These are phyloP conservation scores for Nerophis ophidion DNA, from an alignment of 2,113 vertebrate genomes.

Conservation along the genomic window DNA sequence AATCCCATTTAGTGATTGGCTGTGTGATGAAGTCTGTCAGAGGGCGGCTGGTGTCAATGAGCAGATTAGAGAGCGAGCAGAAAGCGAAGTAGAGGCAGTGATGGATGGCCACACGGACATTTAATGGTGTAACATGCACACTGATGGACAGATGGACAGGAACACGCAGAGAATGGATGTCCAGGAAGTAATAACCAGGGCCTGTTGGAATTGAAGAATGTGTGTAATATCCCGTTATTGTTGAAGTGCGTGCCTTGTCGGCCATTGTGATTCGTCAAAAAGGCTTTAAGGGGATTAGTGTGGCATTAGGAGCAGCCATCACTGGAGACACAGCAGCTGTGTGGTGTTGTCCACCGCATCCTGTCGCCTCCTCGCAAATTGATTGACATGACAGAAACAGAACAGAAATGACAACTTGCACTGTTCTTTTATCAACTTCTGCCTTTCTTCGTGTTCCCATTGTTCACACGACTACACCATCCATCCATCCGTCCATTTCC, in stretches of 20 bases:
- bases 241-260: constrained; percentile 53
- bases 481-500: constrained; percentile 6
- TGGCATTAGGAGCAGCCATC: constrained; percentile 52
- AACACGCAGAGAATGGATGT: constrained; percentile 25
- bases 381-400: not conserved
- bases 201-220: constrained; percentile 53
- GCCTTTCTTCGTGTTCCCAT: not conserved
- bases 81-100: constrained; percentile 30
- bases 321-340: constrained; percentile 46
- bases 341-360: constrained; percentile 36
- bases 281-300: constrained; percentile 62
- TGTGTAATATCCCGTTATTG: constrained; percentile 68
- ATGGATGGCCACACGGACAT: constrained; percentile 34
- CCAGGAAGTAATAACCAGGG: constrained; percentile 39
- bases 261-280: constrained; percentile 62
- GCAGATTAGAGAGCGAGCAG: constrained; percentile 23
- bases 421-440: not conserved
- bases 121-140: constrained; percentile 35
- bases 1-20: constrained; percentile 12
- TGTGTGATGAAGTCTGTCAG: constrained; percentile 25
- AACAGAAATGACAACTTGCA: not conserved
- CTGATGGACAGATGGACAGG: constrained; percentile 44
- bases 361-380: constrained; percentile 15
- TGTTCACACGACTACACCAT: not conserved
- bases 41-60: constrained; percentile 28